These are phyloP conservation scores for Pao palembangensis DNA, from an alignment of 2,113 vertebrate species.

Conservation along the genomic window DNA sequence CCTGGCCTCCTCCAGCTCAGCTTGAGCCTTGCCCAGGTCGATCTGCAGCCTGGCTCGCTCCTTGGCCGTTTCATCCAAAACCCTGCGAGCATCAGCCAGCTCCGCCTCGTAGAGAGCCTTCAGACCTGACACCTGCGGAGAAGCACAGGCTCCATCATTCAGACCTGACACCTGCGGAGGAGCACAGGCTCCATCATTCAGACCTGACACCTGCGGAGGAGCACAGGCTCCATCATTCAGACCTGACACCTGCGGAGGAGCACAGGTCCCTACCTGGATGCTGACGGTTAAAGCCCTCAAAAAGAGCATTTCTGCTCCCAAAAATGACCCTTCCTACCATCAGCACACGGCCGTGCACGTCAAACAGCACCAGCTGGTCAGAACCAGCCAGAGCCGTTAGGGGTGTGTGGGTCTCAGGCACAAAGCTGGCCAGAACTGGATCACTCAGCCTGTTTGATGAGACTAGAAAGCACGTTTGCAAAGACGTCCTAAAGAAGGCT, in stretches of 20 bases:
- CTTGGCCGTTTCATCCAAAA: constrained; percentile 90
- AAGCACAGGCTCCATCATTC: constrained; percentile 58
- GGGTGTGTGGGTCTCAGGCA: no score
- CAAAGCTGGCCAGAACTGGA: no score
- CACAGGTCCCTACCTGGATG: not conserved
- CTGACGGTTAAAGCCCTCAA: no score
- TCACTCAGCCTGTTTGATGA: no score
- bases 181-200: constrained; percentile 75
- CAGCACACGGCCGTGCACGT: no score
- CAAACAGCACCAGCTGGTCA: no score
- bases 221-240: constrained; percentile 77
- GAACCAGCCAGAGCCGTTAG: no score
- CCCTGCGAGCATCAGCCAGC: constrained; percentile 87
- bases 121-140: constrained; percentile 83
- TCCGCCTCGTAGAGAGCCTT: constrained; percentile 91
- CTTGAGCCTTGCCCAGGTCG: constrained; percentile 84
- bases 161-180: constrained; percentile 83
- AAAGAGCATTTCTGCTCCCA: no score
- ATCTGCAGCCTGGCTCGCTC: constrained; percentile 92
- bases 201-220: constrained; percentile 80
- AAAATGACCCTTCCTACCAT: no score
- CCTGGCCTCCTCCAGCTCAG: constrained; percentile 85
- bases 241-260: constrained; percentile 79
- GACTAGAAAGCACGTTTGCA: no score
- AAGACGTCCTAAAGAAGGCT: no score